A percentile compares a stretch with the other conserved stretches of the same genome.
Evolutionary conservation across 2,797 vertebrate species (phyloP).

Genomic region (Acanthurus lineatus): DNA sequence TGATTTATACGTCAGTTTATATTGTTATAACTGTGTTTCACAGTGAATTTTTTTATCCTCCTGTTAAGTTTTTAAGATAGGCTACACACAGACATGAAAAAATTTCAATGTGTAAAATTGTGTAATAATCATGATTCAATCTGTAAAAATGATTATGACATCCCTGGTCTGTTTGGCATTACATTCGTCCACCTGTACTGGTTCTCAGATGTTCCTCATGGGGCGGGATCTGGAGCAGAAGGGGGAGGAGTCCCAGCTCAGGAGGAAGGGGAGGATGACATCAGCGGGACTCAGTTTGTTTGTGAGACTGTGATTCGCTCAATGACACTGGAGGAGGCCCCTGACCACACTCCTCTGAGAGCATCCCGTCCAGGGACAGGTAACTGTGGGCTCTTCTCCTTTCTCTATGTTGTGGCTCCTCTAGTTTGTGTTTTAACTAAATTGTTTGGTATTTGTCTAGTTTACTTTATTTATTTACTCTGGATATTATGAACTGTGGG

Average conservation of each 20-base stretch:
- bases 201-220: constrained; percentile 75
- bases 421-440: too few relatives aligned
- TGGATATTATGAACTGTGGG: too few relatives aligned
- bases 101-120: neutral
- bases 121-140: neutral
- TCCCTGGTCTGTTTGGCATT: neutral
- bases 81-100: neutral
- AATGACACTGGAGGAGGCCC: constrained; percentile 91
- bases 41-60: neutral
- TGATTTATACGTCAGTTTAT: neutral
- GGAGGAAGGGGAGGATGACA: constrained; percentile 93
- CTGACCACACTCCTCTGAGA: constrained; percentile 87
- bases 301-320: constrained; percentile 96
- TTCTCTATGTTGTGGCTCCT: too few relatives aligned
- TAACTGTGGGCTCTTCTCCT: constrained; percentile 67
- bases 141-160: neutral
- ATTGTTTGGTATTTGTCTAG: too few relatives aligned
- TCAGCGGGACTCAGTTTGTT: constrained; percentile 94
- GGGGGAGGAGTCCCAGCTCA: constrained; percentile 81
- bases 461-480: too few relatives aligned
- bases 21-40: neutral
- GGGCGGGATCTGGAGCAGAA: constrained; percentile 67
- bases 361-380: constrained; percentile 71
- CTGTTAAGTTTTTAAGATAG: neutral
- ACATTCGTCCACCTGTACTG: neutral